Evolutionary conservation across 2,888 invertebrate genomes (phyloP).

Genomic region (Syrista parreyssii): DNA sequence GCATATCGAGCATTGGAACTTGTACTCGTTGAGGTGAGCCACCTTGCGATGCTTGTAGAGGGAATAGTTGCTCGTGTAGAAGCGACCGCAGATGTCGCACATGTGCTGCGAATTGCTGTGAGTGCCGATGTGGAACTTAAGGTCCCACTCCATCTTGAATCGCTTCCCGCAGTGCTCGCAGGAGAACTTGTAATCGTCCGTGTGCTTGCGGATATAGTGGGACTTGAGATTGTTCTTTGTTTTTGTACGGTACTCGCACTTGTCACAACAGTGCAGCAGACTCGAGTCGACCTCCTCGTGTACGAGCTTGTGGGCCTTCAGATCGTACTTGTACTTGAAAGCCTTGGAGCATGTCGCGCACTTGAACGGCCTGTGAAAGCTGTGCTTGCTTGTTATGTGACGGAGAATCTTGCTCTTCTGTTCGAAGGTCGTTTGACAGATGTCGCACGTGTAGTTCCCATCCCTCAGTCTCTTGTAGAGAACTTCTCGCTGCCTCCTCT

Average conservation of each 20-base stretch:
- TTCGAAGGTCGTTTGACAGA: conserved; percentile 37
- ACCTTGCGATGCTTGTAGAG: conserved; percentile 51
- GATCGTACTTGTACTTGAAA: conserved; percentile 50
- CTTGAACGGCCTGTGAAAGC: conserved; percentile 45
- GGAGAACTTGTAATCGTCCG: conserved; percentile 46
- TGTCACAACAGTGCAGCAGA: conserved; percentile 43
- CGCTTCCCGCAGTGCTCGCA: conserved; percentile 50
- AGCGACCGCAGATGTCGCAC: conserved; percentile 55
- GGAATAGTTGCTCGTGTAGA: conserved; percentile 52
- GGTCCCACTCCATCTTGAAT: conserved; percentile 53
- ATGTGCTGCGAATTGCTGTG: conserved; percentile 47
- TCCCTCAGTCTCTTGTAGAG: conserved; percentile 37
- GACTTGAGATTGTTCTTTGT: conserved; percentile 47
- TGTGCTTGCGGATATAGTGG: conserved; percentile 47
- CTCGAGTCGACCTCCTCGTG: conserved; percentile 37
- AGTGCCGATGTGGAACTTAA: conserved; percentile 52
- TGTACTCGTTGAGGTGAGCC: conserved; percentile 50
- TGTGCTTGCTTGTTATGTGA: conserved; percentile 50
- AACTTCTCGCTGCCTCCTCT: conserved; percentile 14
- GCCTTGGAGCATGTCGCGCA: conserved; percentile 41
- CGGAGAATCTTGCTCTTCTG: conserved; percentile 47
- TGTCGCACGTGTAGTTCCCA: conserved; percentile 37
- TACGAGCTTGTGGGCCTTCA: conserved; percentile 41
- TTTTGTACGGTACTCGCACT: conserved; percentile 49
- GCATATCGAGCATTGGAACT: conserved; percentile 49